Evolutionary conservation across 37 sponge, comb jelly and placozoan species (phyloP).

Genomic region (Haliclona indistincta): DNA sequence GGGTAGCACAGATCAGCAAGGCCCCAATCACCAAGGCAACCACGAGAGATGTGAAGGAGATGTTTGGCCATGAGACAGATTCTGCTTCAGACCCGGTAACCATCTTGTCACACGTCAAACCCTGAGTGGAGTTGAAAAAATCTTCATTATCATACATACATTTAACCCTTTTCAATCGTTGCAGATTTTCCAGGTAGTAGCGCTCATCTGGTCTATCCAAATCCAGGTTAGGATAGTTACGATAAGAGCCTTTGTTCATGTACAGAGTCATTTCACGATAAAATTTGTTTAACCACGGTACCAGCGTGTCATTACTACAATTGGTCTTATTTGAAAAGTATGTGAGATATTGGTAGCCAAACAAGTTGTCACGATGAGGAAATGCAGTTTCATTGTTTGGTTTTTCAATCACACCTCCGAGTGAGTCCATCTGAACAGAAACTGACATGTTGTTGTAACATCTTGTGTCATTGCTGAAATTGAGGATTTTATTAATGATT

Average conservation of each 20-base stretch:
- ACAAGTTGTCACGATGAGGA: not conserved
- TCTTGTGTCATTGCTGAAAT: not conserved
- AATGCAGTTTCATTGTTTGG: not conserved
- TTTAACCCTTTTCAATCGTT: not conserved
- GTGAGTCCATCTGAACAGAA: conserved; percentile 4
- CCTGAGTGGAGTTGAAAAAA: not conserved
- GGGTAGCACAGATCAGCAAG: not conserved
- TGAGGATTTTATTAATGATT: not conserved
- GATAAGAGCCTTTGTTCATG: not conserved
- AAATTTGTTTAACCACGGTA: not conserved
- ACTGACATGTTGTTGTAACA: not conserved
- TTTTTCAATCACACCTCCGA: not conserved
- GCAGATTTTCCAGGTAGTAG: not conserved
- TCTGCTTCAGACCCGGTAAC: not conserved
- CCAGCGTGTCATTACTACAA: not conserved
- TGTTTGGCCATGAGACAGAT: not conserved
- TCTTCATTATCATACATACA: not conserved
- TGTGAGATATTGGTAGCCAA: conserved; percentile 3
- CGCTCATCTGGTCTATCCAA: not conserved
- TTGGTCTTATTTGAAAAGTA: not conserved
- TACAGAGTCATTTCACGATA: not conserved
- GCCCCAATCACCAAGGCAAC: not conserved
- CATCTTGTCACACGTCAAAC: not conserved
- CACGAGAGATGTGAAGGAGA: not conserved
- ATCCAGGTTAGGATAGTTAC: not conserved